Evolutionary conservation across 2,888 invertebrate species (phyloP).

Genomic region (Chrysopilus asiliformis): DNA sequence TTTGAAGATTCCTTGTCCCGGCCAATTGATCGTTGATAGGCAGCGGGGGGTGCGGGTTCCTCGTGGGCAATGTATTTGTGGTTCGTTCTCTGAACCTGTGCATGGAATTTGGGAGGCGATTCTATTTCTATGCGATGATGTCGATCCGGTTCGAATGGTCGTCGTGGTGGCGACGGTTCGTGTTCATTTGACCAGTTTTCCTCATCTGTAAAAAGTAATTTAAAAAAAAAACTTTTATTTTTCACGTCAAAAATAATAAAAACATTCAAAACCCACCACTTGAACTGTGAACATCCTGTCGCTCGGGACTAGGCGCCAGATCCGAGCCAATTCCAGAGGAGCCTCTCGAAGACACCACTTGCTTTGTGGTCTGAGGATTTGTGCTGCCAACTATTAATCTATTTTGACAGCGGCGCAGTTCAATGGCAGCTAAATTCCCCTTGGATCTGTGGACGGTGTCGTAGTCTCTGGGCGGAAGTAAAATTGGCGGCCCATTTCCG

Average conservation of each 20-base stretch:
- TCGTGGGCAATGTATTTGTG: too few relatives aligned
- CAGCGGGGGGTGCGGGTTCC: background rate
- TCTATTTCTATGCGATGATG: too few relatives aligned
- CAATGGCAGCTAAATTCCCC: constrained; percentile 62
- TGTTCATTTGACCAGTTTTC: constrained; percentile 36
- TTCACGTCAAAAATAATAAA: background rate
- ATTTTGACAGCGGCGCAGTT: constrained; percentile 40
- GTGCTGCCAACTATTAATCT: constrained; percentile 31
- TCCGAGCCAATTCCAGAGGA: constrained; percentile 84
- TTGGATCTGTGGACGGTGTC: constrained; percentile 70
- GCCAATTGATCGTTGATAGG: constrained; percentile 5
- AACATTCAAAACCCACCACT: constrained; percentile 28
- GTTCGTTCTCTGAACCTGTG: too few relatives aligned
- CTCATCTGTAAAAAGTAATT: constrained; percentile 22
- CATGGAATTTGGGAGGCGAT: too few relatives aligned
- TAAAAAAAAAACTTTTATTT: background rate
- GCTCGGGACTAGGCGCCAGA: constrained; percentile 70
- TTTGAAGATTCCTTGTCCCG: constrained; percentile 5
- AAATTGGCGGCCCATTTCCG: constrained; percentile 55
- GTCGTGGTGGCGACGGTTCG: constrained; percentile 32
- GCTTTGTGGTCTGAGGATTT: constrained; percentile 33
- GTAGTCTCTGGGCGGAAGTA: constrained; percentile 87
- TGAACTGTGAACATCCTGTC: constrained; percentile 36
- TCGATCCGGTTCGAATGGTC: constrained; percentile 25
- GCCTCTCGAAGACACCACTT: constrained; percentile 54